These are phyloP conservation scores for Spodoptera littoralis DNA, from an alignment of 2,888 invertebrate species.

Conservation along the genomic window DNA sequence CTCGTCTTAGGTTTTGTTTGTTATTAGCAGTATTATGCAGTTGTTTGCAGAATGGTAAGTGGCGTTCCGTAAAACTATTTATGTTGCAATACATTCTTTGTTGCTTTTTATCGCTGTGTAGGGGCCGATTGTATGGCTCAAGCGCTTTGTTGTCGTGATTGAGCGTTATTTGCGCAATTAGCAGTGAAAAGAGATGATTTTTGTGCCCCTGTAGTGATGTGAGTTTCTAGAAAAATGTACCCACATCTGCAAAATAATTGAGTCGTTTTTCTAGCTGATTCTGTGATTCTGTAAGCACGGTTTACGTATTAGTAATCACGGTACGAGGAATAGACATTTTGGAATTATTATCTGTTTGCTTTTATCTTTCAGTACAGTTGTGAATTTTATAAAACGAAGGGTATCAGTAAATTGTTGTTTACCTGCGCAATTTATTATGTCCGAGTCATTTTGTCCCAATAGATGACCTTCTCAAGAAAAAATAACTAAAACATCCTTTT, in stretches of 20 bases:
- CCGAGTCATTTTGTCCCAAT: no score
- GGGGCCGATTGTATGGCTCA: slow-evolving; percentile 47
- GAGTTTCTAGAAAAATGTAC: slow-evolving; percentile 55
- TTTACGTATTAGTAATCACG: slow-evolving; percentile 10
- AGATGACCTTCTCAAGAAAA: slow-evolving; percentile 20
- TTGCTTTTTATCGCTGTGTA: slow-evolving; percentile 67
- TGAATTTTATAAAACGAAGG: background rate
- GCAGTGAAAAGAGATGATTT: slow-evolving; percentile 49
- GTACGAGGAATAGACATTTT: slow-evolving; percentile 11
- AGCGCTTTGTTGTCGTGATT: slow-evolving; percentile 62
- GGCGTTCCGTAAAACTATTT: slow-evolving; percentile 54
- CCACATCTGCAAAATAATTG: slow-evolving; percentile 19
- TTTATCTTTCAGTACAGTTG: slow-evolving; percentile 5
- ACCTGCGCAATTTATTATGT: no score
- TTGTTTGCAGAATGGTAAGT: slow-evolving; percentile 77
- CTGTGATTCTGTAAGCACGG: background rate
- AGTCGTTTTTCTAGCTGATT: background rate
- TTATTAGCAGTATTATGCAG: slow-evolving; percentile 75
- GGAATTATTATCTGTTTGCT: slow-evolving; percentile 13
- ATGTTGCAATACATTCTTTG: slow-evolving; percentile 67
- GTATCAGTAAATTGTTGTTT: no score
- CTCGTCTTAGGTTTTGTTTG: slow-evolving; percentile 72
- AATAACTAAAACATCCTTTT: background rate
- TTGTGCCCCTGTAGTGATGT: slow-evolving; percentile 49
- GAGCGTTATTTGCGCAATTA: slow-evolving; percentile 65